These are phyloP conservation scores for Rhinopomastus cyanomelas DNA, from an alignment of 2,113 vertebrate genomes.

Conservation along the genomic window DNA sequence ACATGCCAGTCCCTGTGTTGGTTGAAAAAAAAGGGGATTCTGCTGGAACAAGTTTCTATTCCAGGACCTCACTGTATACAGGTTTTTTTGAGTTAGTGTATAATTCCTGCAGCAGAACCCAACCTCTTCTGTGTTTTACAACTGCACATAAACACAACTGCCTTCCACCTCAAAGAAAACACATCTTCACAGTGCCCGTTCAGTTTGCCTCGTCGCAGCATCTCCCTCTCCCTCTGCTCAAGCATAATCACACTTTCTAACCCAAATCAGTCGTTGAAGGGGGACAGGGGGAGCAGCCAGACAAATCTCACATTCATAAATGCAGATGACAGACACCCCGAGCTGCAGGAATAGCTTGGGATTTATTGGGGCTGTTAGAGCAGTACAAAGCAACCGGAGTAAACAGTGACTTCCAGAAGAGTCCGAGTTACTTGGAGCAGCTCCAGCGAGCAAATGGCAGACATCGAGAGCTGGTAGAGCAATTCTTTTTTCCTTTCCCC, in stretches of 20 bases:
- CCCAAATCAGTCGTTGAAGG: neutral
- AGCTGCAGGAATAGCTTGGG: neutral
- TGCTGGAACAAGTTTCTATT: constrained; percentile 66
- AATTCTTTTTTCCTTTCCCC: constrained; percentile 45
- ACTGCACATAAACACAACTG: constrained; percentile 64
- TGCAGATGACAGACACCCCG: constrained; percentile 36
- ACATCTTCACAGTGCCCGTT: constrained; percentile 61
- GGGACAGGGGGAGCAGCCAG: neutral
- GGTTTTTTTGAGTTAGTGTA: constrained; percentile 51
- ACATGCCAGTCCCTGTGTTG: constrained; percentile 62
- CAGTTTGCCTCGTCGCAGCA: constrained; percentile 57
- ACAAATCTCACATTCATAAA: constrained; percentile 63
- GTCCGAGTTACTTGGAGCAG: constrained; percentile 9
- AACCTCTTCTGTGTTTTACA: constrained; percentile 69
- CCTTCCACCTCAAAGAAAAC: constrained; percentile 55
- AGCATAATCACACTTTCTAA: constrained; percentile 54
- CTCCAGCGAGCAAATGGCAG: constrained; percentile 32
- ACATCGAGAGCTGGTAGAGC: neutral
- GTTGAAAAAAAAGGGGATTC: constrained; percentile 54
- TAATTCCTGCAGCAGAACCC: constrained; percentile 62
- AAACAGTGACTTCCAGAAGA: constrained; percentile 10
- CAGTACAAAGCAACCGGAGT: constrained; percentile 46
- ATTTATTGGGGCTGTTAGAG: neutral
- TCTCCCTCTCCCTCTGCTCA: constrained; percentile 34
- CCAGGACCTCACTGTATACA: constrained; percentile 55